Percentiles rank a stretch among this genome's conserved stretches.
These are phyloP conservation scores for Syngnathus rostellatus DNA, from an alignment of 2,797 vertebrate genomes.

Conservation along the genomic window DNA sequence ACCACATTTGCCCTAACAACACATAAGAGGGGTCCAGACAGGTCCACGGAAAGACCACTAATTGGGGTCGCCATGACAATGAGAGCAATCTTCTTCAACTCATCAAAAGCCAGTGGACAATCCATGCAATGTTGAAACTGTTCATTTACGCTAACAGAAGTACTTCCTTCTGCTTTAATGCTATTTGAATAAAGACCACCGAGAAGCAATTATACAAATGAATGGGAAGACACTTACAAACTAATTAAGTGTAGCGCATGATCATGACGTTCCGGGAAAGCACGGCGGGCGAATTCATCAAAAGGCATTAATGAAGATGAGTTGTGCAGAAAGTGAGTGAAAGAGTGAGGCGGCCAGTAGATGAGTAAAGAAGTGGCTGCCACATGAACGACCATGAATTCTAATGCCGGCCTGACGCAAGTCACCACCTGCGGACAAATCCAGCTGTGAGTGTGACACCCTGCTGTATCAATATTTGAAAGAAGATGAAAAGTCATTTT, in stretches of 20 bases:
- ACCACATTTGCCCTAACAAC: not conserved
- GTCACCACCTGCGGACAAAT: not conserved
- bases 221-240: not conserved
- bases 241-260: conserved; percentile 11
- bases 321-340: conserved; percentile 15
- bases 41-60: too few species aligned
- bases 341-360: conserved; percentile 10
- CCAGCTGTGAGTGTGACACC: conserved; percentile 13
- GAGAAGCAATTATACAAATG: conserved; percentile 4
- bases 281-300: not conserved
- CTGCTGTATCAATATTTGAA: conserved; percentile 18
- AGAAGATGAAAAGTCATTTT: conserved; percentile 1
- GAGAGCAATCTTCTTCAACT: not conserved
- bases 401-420: conserved; percentile 7
- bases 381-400: conserved; percentile 15
- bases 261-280: not conserved
- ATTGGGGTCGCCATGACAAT: not conserved
- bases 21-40: not conserved
- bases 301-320: not conserved
- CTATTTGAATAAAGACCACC: not conserved
- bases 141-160: not conserved
- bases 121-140: not conserved
- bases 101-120: not conserved
- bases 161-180: not conserved
- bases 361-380: conserved; percentile 16